Conservation (phyloP, 1,140 invertebrate genomes). For the Drosophila seguyi region DNA sequence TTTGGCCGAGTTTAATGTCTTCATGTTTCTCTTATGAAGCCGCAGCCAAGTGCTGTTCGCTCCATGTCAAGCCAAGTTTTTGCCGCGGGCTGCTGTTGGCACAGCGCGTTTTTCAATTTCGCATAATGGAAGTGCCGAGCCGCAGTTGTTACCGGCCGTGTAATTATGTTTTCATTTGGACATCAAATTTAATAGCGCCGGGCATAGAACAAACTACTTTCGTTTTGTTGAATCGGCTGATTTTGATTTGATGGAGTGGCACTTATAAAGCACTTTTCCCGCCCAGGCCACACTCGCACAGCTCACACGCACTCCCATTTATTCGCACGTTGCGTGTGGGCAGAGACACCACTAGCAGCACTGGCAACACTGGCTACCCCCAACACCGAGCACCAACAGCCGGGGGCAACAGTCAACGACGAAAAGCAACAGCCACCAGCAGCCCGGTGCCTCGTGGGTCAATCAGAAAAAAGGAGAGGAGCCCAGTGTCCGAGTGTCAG, state of each 20-base stretch:
- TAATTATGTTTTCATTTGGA: constrained; percentile 76
- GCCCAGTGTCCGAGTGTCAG: constrained; percentile 40
- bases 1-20: constrained; percentile 59
- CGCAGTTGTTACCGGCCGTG: constrained; percentile 33
- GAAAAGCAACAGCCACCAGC: constrained; percentile 37
- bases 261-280: constrained; percentile 78
- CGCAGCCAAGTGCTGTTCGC: constrained; percentile 17
- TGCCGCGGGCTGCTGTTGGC: constrained; percentile 55
- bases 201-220: constrained; percentile 77
- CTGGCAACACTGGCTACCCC: not conserved
- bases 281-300: constrained; percentile 19
- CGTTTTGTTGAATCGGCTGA: constrained; percentile 69
- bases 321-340: constrained; percentile 63
- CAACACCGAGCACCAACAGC: not conserved
- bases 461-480: constrained; percentile 26
- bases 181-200: constrained; percentile 62
- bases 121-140: constrained; percentile 62
- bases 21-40: constrained; percentile 59
- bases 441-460: constrained; percentile 4
- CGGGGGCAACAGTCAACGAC: constrained; percentile 28
- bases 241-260: constrained; percentile 77
- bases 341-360: constrained; percentile 31
- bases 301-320: constrained; percentile 37
- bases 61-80: constrained; percentile 15
- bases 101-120: constrained; percentile 50